Evolutionary conservation across 2,888 invertebrate genomes (phyloP).

Genomic region (Blastobasis lacticolella): DNA sequence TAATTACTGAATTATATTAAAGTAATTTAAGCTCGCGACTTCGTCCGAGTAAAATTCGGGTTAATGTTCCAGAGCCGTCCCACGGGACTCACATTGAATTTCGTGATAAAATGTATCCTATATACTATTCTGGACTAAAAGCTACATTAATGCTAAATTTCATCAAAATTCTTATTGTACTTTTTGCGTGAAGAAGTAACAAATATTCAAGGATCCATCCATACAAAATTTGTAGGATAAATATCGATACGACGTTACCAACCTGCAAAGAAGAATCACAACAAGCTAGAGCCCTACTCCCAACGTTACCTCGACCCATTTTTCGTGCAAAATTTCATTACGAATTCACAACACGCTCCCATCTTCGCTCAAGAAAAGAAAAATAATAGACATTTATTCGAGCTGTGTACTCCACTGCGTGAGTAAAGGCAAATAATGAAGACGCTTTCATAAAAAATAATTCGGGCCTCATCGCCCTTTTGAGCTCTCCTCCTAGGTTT

Average conservation of each 20-base stretch:
- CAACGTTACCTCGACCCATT: neutral
- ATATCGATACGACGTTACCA: too few relatives aligned
- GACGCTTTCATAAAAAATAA: slow-evolving; percentile 1
- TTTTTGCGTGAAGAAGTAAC: neutral
- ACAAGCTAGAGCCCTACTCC: too few relatives aligned
- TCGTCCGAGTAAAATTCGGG: too few relatives aligned
- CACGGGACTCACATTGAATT: too few relatives aligned
- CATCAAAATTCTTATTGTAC: neutral
- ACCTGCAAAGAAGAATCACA: too few relatives aligned
- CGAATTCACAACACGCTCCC: slow-evolving; percentile 9
- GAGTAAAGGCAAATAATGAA: slow-evolving; percentile 8
- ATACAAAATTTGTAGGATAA: too few relatives aligned
- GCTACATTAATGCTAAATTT: neutral
- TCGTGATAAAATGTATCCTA: too few relatives aligned
- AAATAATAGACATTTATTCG: slow-evolving; percentile 11
- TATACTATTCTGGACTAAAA: too few relatives aligned
- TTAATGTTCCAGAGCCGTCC: too few relatives aligned
- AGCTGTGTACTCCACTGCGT: slow-evolving; percentile 1
- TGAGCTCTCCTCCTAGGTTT: too few relatives aligned
- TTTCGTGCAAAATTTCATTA: slow-evolving; percentile 8
- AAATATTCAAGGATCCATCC: neutral
- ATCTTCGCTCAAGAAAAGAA: slow-evolving; percentile 8
- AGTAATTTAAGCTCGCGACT: too few relatives aligned
- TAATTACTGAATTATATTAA: too few relatives aligned
- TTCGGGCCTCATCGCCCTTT: neutral